Percentiles rank a stretch among this genome's conserved stretches.
Evolutionary conservation across 2,888 invertebrate genomes (phyloP).

Genomic region (Anarsia innoxiella): DNA sequence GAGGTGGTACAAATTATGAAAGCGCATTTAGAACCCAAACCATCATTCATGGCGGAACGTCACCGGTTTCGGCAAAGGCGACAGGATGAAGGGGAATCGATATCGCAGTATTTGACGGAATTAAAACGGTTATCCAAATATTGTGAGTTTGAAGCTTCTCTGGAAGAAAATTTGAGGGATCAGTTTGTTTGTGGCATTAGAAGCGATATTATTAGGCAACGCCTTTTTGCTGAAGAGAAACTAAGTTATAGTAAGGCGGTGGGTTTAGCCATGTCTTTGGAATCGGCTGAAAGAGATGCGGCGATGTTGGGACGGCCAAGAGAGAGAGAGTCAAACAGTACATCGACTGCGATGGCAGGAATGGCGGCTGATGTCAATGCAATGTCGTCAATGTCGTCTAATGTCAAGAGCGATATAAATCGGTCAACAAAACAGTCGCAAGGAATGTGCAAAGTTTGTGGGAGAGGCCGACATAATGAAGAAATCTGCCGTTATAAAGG

Average conservation of each 20-base stretch:
- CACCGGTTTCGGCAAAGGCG: slow-evolving; percentile 9
- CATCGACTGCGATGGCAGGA: background rate
- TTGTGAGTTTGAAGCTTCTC: background rate
- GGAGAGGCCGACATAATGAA: background rate
- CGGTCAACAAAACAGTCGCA: background rate
- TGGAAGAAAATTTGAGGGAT: slow-evolving; percentile 5
- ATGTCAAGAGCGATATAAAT: background rate
- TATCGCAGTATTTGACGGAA: slow-evolving; percentile 4
- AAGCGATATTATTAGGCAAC: background rate
- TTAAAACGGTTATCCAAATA: slow-evolving; percentile 2
- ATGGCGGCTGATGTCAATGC: background rate
- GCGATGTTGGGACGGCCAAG: background rate
- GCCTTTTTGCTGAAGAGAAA: slow-evolving; percentile 1
- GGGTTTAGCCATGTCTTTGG: background rate
- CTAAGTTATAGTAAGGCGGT: slow-evolving; percentile 1
- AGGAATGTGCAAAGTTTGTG: background rate
- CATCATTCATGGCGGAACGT: slow-evolving; percentile 11
- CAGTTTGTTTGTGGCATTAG: background rate
- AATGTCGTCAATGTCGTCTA: background rate
- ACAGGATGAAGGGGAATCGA: slow-evolving; percentile 3
- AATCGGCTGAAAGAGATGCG: slow-evolving; percentile 2
- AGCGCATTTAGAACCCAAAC: slow-evolving; percentile 7
- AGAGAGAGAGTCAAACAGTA: background rate
- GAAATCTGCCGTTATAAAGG: background rate
- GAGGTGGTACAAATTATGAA: background rate